Evolutionary conservation across 2,113 vertebrate genomes (phyloP).

Genomic region (Ptilorrhoa leucosticta): DNA sequence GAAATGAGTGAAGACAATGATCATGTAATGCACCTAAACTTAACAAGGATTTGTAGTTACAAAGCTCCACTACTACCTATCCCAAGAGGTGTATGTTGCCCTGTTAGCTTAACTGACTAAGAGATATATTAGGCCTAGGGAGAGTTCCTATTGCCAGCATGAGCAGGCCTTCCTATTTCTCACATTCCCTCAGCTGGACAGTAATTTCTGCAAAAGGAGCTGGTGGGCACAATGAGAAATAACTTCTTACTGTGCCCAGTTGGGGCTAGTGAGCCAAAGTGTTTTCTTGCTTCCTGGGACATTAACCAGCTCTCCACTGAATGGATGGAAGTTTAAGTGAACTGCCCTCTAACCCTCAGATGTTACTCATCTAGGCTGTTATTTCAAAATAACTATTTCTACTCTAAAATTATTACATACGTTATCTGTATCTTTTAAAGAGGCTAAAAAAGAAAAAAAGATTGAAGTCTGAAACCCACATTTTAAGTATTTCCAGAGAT

Average conservation of each 20-base stretch:
- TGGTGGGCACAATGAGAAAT: background rate
- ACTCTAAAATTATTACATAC: background rate
- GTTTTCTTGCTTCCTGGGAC: background rate
- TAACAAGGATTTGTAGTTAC: background rate
- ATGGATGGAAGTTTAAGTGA: background rate
- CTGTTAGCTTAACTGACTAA: background rate
- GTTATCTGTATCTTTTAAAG: background rate
- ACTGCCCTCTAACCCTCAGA: background rate
- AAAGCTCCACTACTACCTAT: background rate
- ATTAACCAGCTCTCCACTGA: background rate
- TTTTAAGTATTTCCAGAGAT: background rate
- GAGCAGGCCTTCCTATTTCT: background rate
- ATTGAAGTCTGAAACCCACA: background rate
- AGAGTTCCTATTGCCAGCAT: background rate
- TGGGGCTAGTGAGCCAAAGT: background rate
- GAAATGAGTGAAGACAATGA: background rate
- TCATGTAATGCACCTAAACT: background rate
- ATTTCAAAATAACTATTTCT: background rate
- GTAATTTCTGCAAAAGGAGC: background rate
- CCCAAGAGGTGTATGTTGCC: fast-evolving
- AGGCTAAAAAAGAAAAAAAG: background rate
- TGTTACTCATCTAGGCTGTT: background rate
- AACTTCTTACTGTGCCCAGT: background rate
- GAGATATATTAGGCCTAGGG: background rate
- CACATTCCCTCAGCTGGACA: background rate